Conservation (phyloP, 1,140 invertebrate species). For the Atta texana region DNA sequence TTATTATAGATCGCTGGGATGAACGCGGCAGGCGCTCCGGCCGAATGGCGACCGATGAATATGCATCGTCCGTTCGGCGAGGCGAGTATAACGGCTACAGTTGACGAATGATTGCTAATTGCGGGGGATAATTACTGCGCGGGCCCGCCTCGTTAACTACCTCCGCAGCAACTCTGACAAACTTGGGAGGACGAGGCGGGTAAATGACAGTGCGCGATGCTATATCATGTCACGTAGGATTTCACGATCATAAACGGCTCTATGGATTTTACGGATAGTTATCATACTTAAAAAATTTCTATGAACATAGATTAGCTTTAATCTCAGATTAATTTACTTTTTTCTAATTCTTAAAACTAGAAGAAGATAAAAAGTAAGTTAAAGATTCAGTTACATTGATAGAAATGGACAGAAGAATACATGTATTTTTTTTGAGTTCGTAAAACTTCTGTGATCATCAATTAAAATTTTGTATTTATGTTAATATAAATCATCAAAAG, state of each 20-base stretch:
- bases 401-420: too few relatives aligned
- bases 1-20: slow-evolving; percentile 37
- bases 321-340: too few relatives aligned
- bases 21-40: neutral
- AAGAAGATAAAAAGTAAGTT: too few relatives aligned
- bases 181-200: neutral
- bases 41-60: slow-evolving; percentile 27
- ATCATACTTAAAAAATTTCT: too few relatives aligned
- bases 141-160: slow-evolving; percentile 36
- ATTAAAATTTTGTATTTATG: too few relatives aligned
- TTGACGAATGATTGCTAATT: slow-evolving; percentile 61
- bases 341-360: too few relatives aligned
- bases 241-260: neutral
- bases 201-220: slow-evolving; percentile 7
- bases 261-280: neutral
- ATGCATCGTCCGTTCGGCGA: slow-evolving; percentile 24
- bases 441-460: too few relatives aligned
- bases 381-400: too few relatives aligned
- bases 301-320: too few relatives aligned
- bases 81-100: slow-evolving; percentile 2
- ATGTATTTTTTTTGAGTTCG: too few relatives aligned
- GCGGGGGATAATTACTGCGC: slow-evolving; percentile 53
- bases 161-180: neutral
- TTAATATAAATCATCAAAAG: too few relatives aligned
- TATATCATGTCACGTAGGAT: neutral